Conservation (phyloP, 2,113 vertebrate species). For the Gymnobelideus leadbeateri region DNA sequence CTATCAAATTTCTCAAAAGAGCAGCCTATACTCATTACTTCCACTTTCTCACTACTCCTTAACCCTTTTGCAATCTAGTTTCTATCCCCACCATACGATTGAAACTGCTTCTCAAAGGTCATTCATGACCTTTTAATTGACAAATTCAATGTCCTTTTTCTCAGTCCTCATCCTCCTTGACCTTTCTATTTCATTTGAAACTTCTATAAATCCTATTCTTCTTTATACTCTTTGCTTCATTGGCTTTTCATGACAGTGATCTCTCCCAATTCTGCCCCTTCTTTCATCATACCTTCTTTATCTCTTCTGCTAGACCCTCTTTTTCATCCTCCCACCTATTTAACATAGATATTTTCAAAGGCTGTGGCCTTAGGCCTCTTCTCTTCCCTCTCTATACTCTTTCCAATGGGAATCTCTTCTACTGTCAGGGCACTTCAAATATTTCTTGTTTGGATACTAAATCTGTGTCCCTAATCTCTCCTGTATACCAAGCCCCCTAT, state of each 20-base stretch:
- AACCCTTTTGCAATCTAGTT: conserved; percentile 1
- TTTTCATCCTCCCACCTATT: conserved; percentile 10
- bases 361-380: neutral
- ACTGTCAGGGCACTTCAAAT: neutral
- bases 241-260: neutral
- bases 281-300: neutral
- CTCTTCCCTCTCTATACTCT: neutral
- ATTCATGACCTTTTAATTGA: neutral
- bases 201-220: neutral
- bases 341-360: neutral
- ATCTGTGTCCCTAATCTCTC: neutral
- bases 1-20: neutral
- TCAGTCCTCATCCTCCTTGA: conserved; percentile 2
- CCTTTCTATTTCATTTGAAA: neutral
- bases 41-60: neutral
- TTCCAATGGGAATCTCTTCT: neutral
- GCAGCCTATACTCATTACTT: neutral
- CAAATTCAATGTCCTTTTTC: neutral
- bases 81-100: neutral
- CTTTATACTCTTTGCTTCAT: neutral
- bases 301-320: conserved; percentile 24
- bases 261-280: too few species aligned
- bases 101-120: conserved; percentile 1
- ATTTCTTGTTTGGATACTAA: neutral
- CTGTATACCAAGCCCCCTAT: neutral